phyloP scores from a whole-genome alignment of 2,888 invertebrate genomes.

The Helobdella robusta region DNA sequence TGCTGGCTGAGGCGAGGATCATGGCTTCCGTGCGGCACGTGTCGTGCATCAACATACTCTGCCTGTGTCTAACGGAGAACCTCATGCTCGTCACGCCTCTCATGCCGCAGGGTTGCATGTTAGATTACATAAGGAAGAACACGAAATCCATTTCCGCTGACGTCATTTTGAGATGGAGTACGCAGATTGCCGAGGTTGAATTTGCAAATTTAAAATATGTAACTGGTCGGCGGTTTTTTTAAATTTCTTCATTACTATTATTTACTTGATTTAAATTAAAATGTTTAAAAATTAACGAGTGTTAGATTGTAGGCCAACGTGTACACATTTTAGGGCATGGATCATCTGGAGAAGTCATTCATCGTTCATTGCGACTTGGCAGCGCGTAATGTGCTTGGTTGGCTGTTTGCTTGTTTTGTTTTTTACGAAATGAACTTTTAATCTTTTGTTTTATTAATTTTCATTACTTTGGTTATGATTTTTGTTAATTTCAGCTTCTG shows the following conservation, averaged over 20 bases:
- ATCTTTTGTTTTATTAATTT: background rate
- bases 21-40: conserved; percentile 29
- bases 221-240: background rate
- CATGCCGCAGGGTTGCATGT: conserved; percentile 28
- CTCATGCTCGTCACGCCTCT: conserved; percentile 29
- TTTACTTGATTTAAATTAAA: background rate
- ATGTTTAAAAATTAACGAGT: background rate
- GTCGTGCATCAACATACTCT: conserved; percentile 28
- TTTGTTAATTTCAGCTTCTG: background rate
- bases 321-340: conserved; percentile 20
- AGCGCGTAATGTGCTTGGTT: conserved; percentile 28
- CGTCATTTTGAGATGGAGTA: conserved; percentile 25
- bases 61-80: conserved; percentile 23
- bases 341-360: conserved; percentile 20
- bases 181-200: conserved; percentile 28
- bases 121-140: conserved; percentile 26
- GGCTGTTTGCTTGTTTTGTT: too few relatives aligned
- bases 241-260: background rate
- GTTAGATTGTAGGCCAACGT: background rate
- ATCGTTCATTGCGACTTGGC: conserved; percentile 28
- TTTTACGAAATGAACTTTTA: background rate
- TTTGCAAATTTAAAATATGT: background rate
- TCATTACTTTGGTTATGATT: background rate
- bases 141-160: conserved; percentile 6
- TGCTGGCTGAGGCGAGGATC: conserved; percentile 28